Base-by-base conservation (phyloP, 53 echinoderm and acorn worm species). In the Crossaster papposus region DNA sequence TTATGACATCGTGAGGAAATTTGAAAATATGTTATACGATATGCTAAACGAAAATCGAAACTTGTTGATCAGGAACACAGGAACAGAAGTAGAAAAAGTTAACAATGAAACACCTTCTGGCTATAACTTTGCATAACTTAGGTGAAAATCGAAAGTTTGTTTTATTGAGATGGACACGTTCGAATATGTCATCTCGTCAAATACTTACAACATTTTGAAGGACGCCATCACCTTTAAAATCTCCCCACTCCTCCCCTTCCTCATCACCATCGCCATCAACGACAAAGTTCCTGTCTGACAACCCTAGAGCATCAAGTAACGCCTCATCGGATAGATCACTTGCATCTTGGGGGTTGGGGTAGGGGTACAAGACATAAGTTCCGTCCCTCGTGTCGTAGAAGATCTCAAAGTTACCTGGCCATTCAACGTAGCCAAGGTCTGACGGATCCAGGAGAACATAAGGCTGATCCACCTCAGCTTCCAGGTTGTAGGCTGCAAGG, bases 331-430 rank as follows among this genome's bases (percentile, higher is more conserved):
- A 85, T 52, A 85, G 50, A 72, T 31, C 51, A 32, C 75, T 50
- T 33, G 58, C 52, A 36, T 76, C 87, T 35, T 36, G 54, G 26
- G 87, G 87, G 37, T 37, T 14, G 35, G 82, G 82, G 36, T 76
- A 34, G 4, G 77, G 87, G 63, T 75, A 53, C 77, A 87, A 17
- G 76, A 87, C 62, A 17, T 65, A 87, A n/a, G 76, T 87, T 23
- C 87, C 87, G 53, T 87, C 87, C 44, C 87, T 76, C 31, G 38
- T 77, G 36, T 87, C 77, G 34, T 76, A 87, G 87, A 76, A 87
- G 87, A 87, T 65, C 17, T 87, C 87, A 28, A 87, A 87, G 26
- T 87, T 77, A n/a, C 87, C 87, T 11, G 87, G 87, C 87, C 87
- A 87, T 62, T 54, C 76, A 12, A 76, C 87, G 37, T 87, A 87